Evolutionary conservation across 2,797 vertebrate species (phyloP).

Genomic region (Hozukius guyotensis): DNA sequence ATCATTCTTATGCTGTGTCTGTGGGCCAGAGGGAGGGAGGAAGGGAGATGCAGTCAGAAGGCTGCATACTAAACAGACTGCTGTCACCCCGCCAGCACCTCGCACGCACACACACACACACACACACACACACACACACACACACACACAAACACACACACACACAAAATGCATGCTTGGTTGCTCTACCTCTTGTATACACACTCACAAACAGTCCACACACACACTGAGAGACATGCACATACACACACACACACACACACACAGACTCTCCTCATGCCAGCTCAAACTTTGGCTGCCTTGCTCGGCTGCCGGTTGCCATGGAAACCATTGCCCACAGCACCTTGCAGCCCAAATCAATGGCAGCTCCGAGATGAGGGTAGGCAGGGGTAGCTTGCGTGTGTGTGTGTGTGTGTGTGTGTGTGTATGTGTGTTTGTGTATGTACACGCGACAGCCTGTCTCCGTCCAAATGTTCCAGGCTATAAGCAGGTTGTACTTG

Average conservation of each 20-base stretch:
- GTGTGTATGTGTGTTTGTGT: conserved; percentile 13
- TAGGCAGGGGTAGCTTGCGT: conserved; percentile 48
- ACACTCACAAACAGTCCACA: conserved; percentile 42
- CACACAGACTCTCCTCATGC: conserved; percentile 54
- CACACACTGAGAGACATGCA: neutral
- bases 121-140: conserved; percentile 35
- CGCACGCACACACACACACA: conserved; percentile 49
- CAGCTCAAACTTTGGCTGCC: conserved; percentile 84
- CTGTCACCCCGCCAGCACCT: conserved; percentile 77
- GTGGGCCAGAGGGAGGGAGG: conserved; percentile 69
- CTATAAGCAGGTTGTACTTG: conserved; percentile 48
- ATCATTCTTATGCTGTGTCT: conserved; percentile 80
- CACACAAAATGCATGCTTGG: conserved; percentile 61
- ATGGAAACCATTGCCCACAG: conserved; percentile 85
- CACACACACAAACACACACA: conserved; percentile 51
- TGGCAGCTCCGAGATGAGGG: conserved; percentile 77
- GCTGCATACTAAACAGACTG: conserved; percentile 85
- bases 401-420: conserved; percentile 12
- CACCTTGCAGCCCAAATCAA: conserved; percentile 85
- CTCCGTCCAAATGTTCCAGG: conserved; percentile 46
- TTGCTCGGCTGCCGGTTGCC: conserved; percentile 83
- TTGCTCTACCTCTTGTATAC: conserved; percentile 62
- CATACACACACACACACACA: conserved; percentile 10
- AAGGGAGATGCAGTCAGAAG: conserved; percentile 74
- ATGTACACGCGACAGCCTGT: conserved; percentile 28